Evolutionary conservation across 37 sponge, comb jelly and placozoan genomes (phyloP).

Genomic region (Halisarca cf. caerulea): DNA sequence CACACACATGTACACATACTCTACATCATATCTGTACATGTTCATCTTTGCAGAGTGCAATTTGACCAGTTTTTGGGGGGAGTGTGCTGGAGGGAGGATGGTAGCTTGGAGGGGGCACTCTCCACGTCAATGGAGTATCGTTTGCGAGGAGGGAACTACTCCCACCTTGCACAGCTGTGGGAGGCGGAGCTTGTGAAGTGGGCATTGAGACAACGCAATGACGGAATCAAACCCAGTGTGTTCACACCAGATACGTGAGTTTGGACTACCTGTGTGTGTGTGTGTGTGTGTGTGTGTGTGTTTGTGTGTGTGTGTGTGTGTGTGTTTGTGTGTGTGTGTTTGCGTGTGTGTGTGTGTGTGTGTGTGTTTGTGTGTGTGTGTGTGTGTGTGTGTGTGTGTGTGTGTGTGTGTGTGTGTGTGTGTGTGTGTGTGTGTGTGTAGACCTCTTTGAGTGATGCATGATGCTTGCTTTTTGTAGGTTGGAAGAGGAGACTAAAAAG

Average conservation of each 20-base stretch:
- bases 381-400: not conserved
- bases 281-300: not conserved
- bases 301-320: not conserved
- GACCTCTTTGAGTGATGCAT: not conserved
- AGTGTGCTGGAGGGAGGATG: not conserved
- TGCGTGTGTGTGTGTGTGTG: not conserved
- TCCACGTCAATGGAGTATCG: not conserved
- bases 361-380: not conserved
- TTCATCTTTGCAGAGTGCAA: not conserved
- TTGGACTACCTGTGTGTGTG: not conserved
- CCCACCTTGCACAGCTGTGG: not conserved
- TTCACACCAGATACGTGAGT: conserved; percentile 25
- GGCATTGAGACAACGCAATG: not conserved
- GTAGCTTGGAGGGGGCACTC: not conserved
- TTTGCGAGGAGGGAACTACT: not conserved
- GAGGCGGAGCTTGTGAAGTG: not conserved
- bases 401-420: not conserved
- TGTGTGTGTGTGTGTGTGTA: not conserved
- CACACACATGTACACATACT: not conserved
- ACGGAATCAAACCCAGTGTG: not conserved
- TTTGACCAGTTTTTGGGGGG: not conserved
- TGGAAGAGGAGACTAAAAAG: conserved; percentile 3
- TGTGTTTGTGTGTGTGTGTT: not conserved
- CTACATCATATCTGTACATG: not conserved
- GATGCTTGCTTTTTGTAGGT: not conserved